phyloP scores from a whole-genome alignment of 2,797 vertebrate genomes.

The Mus caroli region DNA sequence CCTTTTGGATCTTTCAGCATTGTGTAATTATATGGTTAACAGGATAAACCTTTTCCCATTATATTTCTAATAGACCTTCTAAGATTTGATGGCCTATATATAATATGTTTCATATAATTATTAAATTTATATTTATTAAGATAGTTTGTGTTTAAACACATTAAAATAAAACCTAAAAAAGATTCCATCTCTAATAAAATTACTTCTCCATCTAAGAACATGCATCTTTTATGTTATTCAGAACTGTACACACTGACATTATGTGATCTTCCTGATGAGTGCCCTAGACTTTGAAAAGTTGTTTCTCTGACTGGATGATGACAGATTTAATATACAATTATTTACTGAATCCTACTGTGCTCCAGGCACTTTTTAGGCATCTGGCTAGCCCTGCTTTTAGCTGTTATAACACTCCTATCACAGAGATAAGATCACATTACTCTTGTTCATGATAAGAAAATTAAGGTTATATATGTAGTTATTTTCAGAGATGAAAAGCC shows the following conservation, averaged over 20 bases:
- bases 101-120: conserved; percentile 30
- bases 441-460: conserved; percentile 52
- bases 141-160: not conserved
- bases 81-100: not conserved
- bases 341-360: conserved; percentile 3
- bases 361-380: conserved; percentile 20
- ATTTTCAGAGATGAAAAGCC: conserved; percentile 40
- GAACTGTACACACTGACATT: not conserved
- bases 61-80: not conserved
- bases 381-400: conserved; percentile 3
- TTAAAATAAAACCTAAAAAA: conserved; percentile 8
- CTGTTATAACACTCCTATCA: conserved; percentile 51
- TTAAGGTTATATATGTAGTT: not conserved
- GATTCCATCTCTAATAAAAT: not conserved
- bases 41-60: conserved; percentile 18
- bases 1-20: conserved; percentile 32
- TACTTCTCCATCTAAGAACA: conserved; percentile 33
- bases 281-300: not conserved
- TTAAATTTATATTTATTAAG: not conserved
- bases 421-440: not conserved
- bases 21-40: not conserved
- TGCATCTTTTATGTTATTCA: not conserved
- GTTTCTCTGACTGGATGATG: conserved; percentile 33
- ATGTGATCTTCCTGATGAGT: not conserved
- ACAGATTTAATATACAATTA: conserved; percentile 38